Conservation (phyloP, 2,888 invertebrate genomes). For the Elegia similella region DNA sequence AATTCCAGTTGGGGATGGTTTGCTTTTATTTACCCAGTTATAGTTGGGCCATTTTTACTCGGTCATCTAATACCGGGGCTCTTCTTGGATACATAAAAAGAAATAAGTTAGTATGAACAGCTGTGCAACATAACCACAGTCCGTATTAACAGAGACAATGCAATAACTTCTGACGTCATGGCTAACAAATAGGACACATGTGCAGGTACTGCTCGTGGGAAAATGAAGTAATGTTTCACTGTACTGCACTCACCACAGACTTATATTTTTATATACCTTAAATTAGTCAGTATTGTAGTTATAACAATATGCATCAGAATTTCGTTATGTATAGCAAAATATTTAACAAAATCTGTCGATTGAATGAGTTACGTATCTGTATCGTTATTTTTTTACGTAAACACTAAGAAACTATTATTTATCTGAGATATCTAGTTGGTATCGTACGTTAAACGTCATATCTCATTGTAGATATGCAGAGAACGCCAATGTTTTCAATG, state of each 20-base stretch:
- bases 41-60: too few relatives aligned
- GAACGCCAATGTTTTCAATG: conserved; percentile 20
- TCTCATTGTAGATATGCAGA: conserved; percentile 6
- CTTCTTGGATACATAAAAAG: not conserved
- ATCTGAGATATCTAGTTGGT: not conserved
- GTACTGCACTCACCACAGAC: not conserved
- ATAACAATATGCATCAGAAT: too few relatives aligned
- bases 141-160: conserved; percentile 42
- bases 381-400: too few relatives aligned
- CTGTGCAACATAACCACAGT: conserved; percentile 43
- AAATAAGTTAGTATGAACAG: conserved; percentile 3
- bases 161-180: conserved; percentile 47
- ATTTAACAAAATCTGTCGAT: not conserved
- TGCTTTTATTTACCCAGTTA: too few relatives aligned
- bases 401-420: not conserved
- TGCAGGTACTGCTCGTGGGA: conserved; percentile 57
- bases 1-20: too few relatives aligned
- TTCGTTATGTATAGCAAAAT: not conserved
- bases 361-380: too few relatives aligned
- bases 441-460: not conserved
- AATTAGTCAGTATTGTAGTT: too few relatives aligned
- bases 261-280: too few relatives aligned
- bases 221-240: conserved; percentile 28
- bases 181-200: conserved; percentile 46
- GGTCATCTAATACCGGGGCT: too few relatives aligned